Percentiles rank a stretch among this genome's conserved stretches.
These are phyloP conservation scores for Lophura nycthemera DNA, from an alignment of 2,113 vertebrate genomes.

Conservation along the genomic window DNA sequence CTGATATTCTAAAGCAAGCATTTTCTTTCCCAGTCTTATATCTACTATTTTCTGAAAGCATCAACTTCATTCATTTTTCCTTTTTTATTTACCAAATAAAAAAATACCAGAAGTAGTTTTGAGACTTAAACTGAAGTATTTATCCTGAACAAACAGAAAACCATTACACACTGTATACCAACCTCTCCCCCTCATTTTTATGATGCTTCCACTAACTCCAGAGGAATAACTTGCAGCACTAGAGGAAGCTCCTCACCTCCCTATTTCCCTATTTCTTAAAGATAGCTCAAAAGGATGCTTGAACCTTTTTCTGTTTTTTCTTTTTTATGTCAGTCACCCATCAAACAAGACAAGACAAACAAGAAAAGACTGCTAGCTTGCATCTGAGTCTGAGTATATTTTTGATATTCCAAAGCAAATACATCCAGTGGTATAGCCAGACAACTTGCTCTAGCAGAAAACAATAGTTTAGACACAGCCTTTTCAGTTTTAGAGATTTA, in stretches of 20 bases:
- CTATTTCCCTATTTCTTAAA: background rate
- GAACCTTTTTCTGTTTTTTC: background rate
- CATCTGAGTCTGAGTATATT: background rate
- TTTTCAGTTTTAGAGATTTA: background rate
- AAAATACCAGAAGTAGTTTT: background rate
- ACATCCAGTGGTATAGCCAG: background rate
- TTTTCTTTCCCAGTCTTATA: background rate
- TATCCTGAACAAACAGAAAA: background rate
- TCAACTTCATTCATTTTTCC: background rate
- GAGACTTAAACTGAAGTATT: background rate
- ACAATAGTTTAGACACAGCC: background rate
- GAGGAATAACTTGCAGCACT: background rate
- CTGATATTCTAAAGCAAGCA: background rate
- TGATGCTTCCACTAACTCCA: background rate
- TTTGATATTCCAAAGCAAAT: background rate
- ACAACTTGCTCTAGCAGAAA: background rate
- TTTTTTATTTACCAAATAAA: background rate
- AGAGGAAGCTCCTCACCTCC: background rate
- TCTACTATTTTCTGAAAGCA: background rate
- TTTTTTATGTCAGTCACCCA: background rate
- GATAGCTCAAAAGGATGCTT: background rate
- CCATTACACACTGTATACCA: background rate
- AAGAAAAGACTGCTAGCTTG: background rate
- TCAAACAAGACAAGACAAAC: background rate
- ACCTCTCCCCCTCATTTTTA: background rate